Percentiles rank a stretch among this genome's conserved stretches.
Evolutionary conservation across 2,888 invertebrate genomes (phyloP).

Genomic region (Tenthredo notha): DNA sequence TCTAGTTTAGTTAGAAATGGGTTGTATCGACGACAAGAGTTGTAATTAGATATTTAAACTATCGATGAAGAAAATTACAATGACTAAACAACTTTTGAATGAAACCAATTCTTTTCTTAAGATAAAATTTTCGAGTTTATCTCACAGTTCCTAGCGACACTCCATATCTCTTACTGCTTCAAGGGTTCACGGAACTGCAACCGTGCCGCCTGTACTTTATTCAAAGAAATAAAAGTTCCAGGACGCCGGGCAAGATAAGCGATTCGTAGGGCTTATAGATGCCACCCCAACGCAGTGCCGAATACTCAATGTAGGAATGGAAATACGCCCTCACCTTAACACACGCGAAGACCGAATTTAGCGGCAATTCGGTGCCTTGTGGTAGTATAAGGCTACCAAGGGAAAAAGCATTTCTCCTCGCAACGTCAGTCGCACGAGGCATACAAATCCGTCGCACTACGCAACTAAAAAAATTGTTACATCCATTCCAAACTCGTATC

Average conservation of each 20-base stretch:
- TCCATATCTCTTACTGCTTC: constrained; percentile 25
- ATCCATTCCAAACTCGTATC: neutral
- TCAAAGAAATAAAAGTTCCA: constrained; percentile 33
- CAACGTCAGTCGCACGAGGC: constrained; percentile 20
- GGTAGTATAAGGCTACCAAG: neutral
- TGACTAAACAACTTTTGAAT: neutral
- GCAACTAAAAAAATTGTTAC: constrained; percentile 10
- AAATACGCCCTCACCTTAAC: constrained; percentile 24
- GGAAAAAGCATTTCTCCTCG: constrained; percentile 26
- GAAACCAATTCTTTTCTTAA: neutral
- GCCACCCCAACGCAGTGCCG: constrained; percentile 24
- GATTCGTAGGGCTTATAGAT: constrained; percentile 30
- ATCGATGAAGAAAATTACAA: neutral
- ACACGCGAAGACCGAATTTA: constrained; percentile 19
- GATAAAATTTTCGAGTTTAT: neutral
- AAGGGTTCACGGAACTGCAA: constrained; percentile 22
- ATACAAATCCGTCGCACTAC: constrained; percentile 5
- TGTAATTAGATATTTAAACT: neutral
- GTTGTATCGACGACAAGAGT: neutral
- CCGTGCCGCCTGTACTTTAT: constrained; percentile 31
- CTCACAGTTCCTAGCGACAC: neutral
- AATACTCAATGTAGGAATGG: constrained; percentile 30
- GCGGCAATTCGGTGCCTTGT: constrained; percentile 15
- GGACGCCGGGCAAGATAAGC: constrained; percentile 29
- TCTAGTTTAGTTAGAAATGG: neutral